A percentile compares a stretch with the other conserved stretches of the same genome.
phyloP scores from a whole-genome alignment of 2,888 invertebrate genomes.

The Penaeus monodon region DNA sequence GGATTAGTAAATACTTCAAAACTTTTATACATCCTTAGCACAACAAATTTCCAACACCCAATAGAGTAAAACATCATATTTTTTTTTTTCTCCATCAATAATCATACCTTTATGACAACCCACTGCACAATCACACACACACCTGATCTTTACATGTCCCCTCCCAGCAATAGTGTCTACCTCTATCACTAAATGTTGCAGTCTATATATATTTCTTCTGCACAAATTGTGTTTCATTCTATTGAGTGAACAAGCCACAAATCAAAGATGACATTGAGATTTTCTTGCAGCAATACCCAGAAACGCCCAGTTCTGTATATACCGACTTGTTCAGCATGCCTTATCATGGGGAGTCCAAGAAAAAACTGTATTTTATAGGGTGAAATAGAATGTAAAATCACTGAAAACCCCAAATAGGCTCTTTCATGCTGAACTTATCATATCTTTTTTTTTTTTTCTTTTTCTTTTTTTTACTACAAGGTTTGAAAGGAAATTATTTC shows the following conservation, averaged over 20 bases:
- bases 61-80: conserved; percentile 31
- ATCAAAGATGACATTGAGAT: conserved; percentile 25
- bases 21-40: conserved; percentile 34
- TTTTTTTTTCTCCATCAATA: neutral
- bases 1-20: conserved; percentile 1
- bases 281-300: conserved; percentile 46
- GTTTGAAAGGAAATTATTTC: conserved; percentile 27
- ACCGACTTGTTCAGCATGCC: conserved; percentile 26
- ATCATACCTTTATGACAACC: conserved; percentile 31
- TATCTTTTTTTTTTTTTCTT: too few species aligned
- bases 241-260: conserved; percentile 55
- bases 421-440: conserved; percentile 29
- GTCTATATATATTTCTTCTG: conserved; percentile 55
- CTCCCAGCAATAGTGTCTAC: conserved; percentile 40
- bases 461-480: conserved; percentile 16
- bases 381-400: conserved; percentile 27
- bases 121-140: conserved; percentile 33
- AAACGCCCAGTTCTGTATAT: conserved; percentile 53
- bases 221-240: conserved; percentile 60
- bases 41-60: conserved; percentile 33
- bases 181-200: conserved; percentile 54
- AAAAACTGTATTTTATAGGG: conserved; percentile 9
- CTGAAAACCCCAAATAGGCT: conserved; percentile 28
- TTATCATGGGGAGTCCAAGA: conserved; percentile 14
- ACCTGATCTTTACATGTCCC: conserved; percentile 38